These are phyloP conservation scores for Phrynocephalus guinanensis DNA, from an alignment of 2,797 vertebrate genomes.

Conservation along the genomic window DNA sequence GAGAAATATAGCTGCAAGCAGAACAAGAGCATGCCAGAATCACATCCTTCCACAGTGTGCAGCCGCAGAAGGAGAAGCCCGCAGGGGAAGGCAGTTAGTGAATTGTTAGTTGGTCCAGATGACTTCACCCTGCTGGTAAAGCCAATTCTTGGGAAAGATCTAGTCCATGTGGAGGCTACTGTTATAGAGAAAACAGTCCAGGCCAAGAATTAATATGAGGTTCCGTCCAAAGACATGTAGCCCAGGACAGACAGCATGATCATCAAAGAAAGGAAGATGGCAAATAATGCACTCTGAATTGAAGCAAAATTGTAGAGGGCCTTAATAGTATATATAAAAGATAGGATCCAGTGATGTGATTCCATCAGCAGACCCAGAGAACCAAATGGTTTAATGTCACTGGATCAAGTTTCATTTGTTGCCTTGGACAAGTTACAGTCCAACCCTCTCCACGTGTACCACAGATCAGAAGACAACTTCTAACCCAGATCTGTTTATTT, in stretches of 20 bases:
- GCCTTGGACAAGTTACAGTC: background rate
- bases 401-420: background rate
- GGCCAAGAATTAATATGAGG: slow-evolving; percentile 88
- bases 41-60: too few species aligned
- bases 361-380: background rate
- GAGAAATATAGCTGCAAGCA: too few species aligned
- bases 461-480: too few species aligned
- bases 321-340: background rate
- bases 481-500: too few species aligned
- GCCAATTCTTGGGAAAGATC: slow-evolving; percentile 87
- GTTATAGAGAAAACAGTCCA: slow-evolving; percentile 92
- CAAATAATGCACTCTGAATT: background rate
- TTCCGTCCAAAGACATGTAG: slow-evolving; percentile 78
- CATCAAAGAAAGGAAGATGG: background rate
- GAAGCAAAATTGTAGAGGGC: too few species aligned
- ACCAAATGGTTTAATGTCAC: background rate
- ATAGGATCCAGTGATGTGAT: background rate
- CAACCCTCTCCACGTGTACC: background rate
- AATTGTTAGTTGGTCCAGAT: slow-evolving; percentile 83
- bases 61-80: too few species aligned
- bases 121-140: slow-evolving; percentile 91
- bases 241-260: background rate
- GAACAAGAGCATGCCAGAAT: too few species aligned
- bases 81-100: too few species aligned
- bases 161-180: slow-evolving; percentile 91